Conservation (phyloP, 2,113 vertebrate species). For the Syrrhaptes paradoxus region DNA sequence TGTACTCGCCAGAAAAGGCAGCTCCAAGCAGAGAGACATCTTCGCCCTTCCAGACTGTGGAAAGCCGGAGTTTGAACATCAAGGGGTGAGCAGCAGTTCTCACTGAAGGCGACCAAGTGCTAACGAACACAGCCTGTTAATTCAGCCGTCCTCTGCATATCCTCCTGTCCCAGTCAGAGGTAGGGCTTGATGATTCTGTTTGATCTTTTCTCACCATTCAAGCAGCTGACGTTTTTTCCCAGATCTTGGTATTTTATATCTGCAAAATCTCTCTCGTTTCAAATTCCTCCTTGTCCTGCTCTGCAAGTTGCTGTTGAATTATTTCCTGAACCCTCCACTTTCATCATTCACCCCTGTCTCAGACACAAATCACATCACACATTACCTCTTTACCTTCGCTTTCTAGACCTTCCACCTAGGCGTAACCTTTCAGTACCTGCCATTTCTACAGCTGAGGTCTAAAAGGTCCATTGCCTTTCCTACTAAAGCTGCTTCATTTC, state of each 20-base stretch:
- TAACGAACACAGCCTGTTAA: not conserved
- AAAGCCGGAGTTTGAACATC: not conserved
- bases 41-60: not conserved
- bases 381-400: not conserved
- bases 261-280: not conserved
- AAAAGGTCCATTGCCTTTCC: not conserved
- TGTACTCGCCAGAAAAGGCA: not conserved
- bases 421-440: not conserved
- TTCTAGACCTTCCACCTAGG: not conserved
- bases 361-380: not conserved
- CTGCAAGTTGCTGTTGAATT: not conserved
- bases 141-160: not conserved
- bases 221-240: not conserved
- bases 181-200: not conserved
- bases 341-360: not conserved
- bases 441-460: not conserved
- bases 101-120: not conserved
- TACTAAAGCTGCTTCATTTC: not conserved
- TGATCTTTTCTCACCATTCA: not conserved
- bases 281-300: not conserved
- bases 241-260: not conserved
- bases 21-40: not conserved
- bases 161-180: not conserved
- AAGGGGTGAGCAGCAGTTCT: not conserved
- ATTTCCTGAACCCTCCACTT: not conserved